Evolutionary conservation across 2,113 vertebrate genomes (phyloP).

Genomic region (Entomyzon cyanotis): DNA sequence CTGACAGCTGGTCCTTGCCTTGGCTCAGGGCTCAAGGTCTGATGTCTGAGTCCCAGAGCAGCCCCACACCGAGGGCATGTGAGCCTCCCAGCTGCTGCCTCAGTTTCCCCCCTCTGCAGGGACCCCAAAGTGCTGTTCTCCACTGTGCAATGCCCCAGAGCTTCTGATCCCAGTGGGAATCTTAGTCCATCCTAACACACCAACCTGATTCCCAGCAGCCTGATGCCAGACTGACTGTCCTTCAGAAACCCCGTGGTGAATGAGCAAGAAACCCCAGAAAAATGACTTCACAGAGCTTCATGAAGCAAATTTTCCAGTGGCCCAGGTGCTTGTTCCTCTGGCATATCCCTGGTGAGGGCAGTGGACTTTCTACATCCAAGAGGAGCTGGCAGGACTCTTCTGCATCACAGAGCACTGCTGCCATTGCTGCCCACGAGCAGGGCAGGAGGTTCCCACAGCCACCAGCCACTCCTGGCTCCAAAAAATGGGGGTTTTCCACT

Average conservation of each 20-base stretch:
- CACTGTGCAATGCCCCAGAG: background rate
- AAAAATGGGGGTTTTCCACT: background rate
- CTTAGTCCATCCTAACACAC: background rate
- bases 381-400: background rate
- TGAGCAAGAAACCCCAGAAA: background rate
- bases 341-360: background rate
- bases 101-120: background rate
- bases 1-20: background rate
- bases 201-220: background rate
- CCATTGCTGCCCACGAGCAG: background rate
- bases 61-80: rapidly evolving
- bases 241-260: rapidly evolving
- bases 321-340: background rate
- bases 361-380: rapidly evolving
- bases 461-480: background rate
- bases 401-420: background rate
- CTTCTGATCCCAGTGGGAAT: background rate
- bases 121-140: background rate
- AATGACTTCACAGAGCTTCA: rapidly evolving
- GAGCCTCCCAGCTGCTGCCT: background rate
- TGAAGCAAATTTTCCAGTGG: background rate
- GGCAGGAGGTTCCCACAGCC: background rate
- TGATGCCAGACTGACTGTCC: rapidly evolving
- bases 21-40: rapidly evolving
- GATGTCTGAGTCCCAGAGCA: background rate